Evolutionary conservation across 2,797 vertebrate species (phyloP), one percentile per base, ranked within the genome.

Genomic region (Pygocentrus nattereri): DNA sequence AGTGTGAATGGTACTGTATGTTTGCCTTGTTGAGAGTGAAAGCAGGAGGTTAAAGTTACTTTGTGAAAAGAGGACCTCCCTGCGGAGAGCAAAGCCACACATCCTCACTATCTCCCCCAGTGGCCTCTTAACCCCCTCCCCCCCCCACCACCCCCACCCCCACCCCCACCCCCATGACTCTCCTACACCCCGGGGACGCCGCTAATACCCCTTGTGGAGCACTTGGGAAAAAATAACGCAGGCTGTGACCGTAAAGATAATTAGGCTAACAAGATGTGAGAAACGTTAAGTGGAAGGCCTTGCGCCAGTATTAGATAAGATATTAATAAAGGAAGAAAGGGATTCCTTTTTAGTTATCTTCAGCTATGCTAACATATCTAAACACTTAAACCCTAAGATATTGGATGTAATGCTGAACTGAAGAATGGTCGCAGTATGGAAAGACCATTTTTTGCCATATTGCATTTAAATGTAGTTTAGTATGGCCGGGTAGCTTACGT

Each of bases 11-110:
- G 88, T 87, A 88, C 87, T 87, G 87, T 90, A 85, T 69, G 86
- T 92, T 93, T 92, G 87, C 79, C 78, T 84, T 72, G 82, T 83
- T 80, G 84, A 80, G 77, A 87, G 83, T 83, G 85, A 89, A 92
- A 90, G 87, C 84, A 80, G 86, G 88, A 84, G 71, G 85, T 85
- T 86, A 88, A 88, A 90, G 84, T 73, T 80, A 41, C 54, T 78
- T 79, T 86, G 82, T 78, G 69, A 85, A 88, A 68, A 86, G 82
- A 83, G 67, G 92, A 93, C 92, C 93, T 93, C 90, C 91, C 88
- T 88, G 87, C 64, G 64, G 80, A 86, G 82, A 89, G 82, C 16
- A 78, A 81, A 86, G 82, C 62, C 31, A 68, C 79, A 79, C 41
- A 56, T 64, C 80, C 75, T 49, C 67, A 76, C 81, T 75, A 69